Conservation (phyloP, 2,888 invertebrate species). For the Lycaena phlaeas region DNA sequence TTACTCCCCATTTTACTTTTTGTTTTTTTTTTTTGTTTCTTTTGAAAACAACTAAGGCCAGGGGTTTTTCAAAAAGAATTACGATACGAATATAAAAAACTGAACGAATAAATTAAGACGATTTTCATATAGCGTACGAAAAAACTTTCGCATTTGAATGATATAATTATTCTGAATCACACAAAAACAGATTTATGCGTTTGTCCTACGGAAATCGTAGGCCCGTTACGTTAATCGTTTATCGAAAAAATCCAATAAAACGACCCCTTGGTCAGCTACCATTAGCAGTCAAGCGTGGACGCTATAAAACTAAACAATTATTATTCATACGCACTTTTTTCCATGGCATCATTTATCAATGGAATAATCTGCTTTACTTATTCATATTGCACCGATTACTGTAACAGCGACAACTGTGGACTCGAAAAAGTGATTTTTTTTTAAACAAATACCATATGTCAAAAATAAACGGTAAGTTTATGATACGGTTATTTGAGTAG, state of each 20-base stretch:
- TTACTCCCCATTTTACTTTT: too few species aligned
- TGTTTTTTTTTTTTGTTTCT: too few species aligned
- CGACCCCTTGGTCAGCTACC: conserved; percentile 40
- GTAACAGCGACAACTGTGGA: conserved; percentile 30
- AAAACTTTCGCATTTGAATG: too few species aligned
- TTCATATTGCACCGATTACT: conserved; percentile 55
- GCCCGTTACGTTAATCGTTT: conserved; percentile 58
- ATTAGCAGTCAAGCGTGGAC: conserved; percentile 56
- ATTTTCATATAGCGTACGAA: too few species aligned
- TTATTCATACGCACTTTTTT: conserved; percentile 56
- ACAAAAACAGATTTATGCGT: conserved; percentile 56
- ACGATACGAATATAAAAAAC: too few species aligned
- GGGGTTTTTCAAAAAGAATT: too few species aligned
- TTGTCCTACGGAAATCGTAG: conserved; percentile 64
- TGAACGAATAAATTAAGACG: too few species aligned
- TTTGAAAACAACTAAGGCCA: too few species aligned
- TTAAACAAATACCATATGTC: conserved; percentile 24
- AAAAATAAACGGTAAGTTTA: conserved; percentile 17
- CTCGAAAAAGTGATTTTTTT: conserved; percentile 23
- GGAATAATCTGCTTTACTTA: conserved; percentile 60
- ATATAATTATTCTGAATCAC: too few species aligned
- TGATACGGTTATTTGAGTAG: conserved; percentile 21
- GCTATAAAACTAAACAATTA: conserved; percentile 48
- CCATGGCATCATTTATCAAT: conserved; percentile 63
- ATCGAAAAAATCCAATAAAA: conserved; percentile 54